A percentile compares a stretch with the other conserved stretches of the same genome.
Evolutionary conservation across 2,113 vertebrate species (phyloP).

Genomic region (Bujurquina vittata): DNA sequence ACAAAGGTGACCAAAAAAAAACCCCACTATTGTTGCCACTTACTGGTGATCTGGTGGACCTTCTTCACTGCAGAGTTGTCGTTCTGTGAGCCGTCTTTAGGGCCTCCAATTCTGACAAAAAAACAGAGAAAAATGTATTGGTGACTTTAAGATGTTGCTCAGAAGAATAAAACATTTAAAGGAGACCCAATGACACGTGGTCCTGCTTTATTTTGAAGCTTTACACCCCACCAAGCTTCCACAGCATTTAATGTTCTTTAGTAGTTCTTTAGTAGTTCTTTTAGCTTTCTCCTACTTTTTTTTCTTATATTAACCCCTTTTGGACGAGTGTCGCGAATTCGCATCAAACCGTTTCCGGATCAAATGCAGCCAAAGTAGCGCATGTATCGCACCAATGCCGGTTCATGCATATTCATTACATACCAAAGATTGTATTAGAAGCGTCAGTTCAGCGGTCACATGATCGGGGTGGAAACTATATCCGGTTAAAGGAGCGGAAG

Average conservation of each 20-base stretch:
- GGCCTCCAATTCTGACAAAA: constrained; percentile 83
- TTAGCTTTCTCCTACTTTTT: too few species aligned
- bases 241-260: neutral
- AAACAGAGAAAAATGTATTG: neutral
- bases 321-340: too few species aligned
- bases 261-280: neutral
- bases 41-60: constrained; percentile 93
- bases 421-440: too few species aligned
- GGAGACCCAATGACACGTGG: accelerated
- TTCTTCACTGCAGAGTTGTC: constrained; percentile 86
- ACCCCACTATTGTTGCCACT: constrained; percentile 43
- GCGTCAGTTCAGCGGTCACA: too few species aligned
- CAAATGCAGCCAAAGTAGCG: too few species aligned
- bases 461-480: too few species aligned
- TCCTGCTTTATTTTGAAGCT: neutral
- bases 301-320: neutral
- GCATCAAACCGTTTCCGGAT: too few species aligned
- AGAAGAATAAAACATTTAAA: neutral
- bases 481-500: too few species aligned
- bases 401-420: too few species aligned
- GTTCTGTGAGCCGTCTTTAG: constrained; percentile 80
- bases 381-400: too few species aligned
- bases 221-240: neutral
- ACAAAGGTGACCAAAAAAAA: neutral
- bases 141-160: neutral